Evolutionary conservation across 1,140 invertebrate genomes (phyloP).

Genomic region (Hyles vespertilio): DNA sequence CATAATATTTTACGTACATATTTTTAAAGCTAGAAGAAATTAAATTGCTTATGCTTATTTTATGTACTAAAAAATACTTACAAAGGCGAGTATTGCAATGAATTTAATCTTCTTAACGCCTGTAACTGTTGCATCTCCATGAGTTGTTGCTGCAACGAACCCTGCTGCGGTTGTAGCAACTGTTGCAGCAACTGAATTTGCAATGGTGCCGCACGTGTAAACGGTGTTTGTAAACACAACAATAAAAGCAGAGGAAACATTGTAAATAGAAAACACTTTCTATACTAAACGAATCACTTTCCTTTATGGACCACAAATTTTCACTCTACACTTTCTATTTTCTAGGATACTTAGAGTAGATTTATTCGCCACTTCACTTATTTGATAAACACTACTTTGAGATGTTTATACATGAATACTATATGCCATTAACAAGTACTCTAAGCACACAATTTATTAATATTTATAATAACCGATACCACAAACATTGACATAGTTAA

Average conservation of each 20-base stretch:
- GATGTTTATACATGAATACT: too few species aligned
- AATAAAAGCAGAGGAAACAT: too few species aligned
- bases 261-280: neutral
- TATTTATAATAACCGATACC: too few species aligned
- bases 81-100: neutral
- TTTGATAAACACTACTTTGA: neutral
- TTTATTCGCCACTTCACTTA: neutral
- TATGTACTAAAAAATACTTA: neutral
- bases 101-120: conserved; percentile 9
- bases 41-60: too few species aligned
- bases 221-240: too few species aligned
- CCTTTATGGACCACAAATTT: neutral
- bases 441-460: too few species aligned
- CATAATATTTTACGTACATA: too few species aligned
- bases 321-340: too few species aligned
- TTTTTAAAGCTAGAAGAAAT: too few species aligned
- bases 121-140: conserved; percentile 25
- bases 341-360: too few species aligned
- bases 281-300: neutral
- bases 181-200: conserved; percentile 14
- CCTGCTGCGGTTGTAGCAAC: conserved; percentile 10
- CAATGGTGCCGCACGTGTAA: conserved; percentile 7
- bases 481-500: too few species aligned
- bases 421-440: too few species aligned
- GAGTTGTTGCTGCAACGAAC: conserved; percentile 24